phyloP scores from a whole-genome alignment of 92 coral and sea anemone species.

The Siderastrea siderea region DNA sequence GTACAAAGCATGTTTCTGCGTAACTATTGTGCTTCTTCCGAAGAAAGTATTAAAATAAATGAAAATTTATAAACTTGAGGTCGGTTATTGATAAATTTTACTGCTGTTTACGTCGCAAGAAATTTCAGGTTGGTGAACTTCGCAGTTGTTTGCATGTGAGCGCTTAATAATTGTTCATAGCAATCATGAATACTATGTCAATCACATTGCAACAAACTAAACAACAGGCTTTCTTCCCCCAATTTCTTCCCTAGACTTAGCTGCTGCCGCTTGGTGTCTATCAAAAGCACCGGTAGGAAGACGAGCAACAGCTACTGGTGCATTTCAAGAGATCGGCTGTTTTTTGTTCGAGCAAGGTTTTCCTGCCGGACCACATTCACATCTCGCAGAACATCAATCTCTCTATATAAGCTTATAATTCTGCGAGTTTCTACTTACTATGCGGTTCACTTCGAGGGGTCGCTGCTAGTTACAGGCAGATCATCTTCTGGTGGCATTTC shows the following conservation, averaged over 20 bases:
- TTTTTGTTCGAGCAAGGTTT: conserved; percentile 27
- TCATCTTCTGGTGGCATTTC: conserved; percentile 9
- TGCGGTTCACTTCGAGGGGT: too few relatives aligned
- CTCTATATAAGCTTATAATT: neutral
- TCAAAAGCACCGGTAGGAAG: conserved; percentile 50
- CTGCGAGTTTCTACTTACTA: conserved; percentile 11
- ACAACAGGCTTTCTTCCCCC: conserved; percentile 22
- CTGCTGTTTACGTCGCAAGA: too few relatives aligned
- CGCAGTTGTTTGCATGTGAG: too few relatives aligned
- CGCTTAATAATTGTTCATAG: too few relatives aligned
- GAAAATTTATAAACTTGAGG: too few relatives aligned
- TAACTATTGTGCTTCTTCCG: too few relatives aligned
- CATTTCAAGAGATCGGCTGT: conserved; percentile 7
- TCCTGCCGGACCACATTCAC: conserved; percentile 35
- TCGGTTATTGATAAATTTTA: too few relatives aligned
- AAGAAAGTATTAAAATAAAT: too few relatives aligned
- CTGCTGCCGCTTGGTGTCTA: conserved; percentile 30
- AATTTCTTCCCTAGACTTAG: conserved; percentile 42
- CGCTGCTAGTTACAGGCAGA: conserved; percentile 14
- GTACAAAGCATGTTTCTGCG: too few relatives aligned
- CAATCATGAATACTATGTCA: too few relatives aligned
- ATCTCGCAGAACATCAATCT: conserved; percentile 24
- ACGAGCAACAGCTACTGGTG: conserved; percentile 21
- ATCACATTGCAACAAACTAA: too few relatives aligned
- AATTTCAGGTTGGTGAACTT: too few relatives aligned